Evolutionary conservation across 2,888 invertebrate species (phyloP), one percentile per base, ranked within the genome.

Genomic region (Drosophila anceps): DNA sequence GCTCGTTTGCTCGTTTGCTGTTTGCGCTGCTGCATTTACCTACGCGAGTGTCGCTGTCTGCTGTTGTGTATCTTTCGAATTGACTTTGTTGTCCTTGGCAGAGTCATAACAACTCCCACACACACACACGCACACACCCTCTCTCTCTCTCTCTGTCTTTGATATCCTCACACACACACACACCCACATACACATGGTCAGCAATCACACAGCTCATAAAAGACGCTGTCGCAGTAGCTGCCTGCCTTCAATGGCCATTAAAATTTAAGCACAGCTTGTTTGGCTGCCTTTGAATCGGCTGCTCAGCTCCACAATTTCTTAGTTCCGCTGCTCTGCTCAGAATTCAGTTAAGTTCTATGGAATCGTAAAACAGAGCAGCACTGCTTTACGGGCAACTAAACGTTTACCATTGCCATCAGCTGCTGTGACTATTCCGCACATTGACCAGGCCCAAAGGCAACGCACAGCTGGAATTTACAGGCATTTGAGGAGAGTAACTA

Each of bases 161-260:
- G n/a, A n/a, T n/a, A n/a, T n/a, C n/a, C n/a, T n/a, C n/a, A n/a
- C n/a, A n/a, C n/a, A 46, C 29, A 48, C 9, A 35, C 27, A 51
- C n/a, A 46, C 60, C 39, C 15, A 53, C 48, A 55, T 18, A 57
- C 46, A 35, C 58, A 78, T 67, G 66, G 51, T 41, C 35, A 43
- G 72, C 88, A 84, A 88, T 88, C 84, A 88, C 84, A 86, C 88
- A 84, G 88, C 86, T 84, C 88, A 84, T 84, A 84, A 84, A 84
- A 84, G 88, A 85, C 69, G 83, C 72, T 71, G 46, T 58, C 62
- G 64, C 54, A 74, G 79, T 64, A 61, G 79, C 66, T 71, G 66
- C 46, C 48, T 58, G 65, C 73, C 83, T 84, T 80, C 76, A 84
- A 85, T 82, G 79, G 75, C 77, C 86, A 88, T 84, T 84, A 88